Percentiles rank a stretch among this genome's conserved stretches.
phyloP scores from a whole-genome alignment of 2,113 vertebrate genomes.

The Etheostoma spectabile region DNA sequence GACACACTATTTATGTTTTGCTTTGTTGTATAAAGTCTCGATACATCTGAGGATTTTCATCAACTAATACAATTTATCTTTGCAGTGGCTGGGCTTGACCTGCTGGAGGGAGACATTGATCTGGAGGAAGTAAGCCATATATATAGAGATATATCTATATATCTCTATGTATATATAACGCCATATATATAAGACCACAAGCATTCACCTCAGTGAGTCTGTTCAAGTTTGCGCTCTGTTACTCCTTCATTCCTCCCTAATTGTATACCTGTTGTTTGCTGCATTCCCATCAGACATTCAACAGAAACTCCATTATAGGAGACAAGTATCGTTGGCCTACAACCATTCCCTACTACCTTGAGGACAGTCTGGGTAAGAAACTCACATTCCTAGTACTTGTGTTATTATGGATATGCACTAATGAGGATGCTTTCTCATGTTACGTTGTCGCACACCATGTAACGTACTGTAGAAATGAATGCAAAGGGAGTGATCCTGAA shows the following conservation, averaged over 20 bases:
- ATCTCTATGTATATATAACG: no score
- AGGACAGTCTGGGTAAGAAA: conserved; percentile 87
- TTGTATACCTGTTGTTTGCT: not conserved
- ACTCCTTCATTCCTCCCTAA: not conserved
- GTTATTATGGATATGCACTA: not conserved
- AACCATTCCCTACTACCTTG: conserved; percentile 88
- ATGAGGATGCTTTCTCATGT: not conserved
- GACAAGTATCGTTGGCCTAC: conserved; percentile 89
- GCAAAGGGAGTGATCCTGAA: conserved; percentile 92
- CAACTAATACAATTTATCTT: conserved; percentile 28
- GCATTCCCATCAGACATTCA: conserved; percentile 50
- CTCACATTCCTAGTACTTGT: not conserved
- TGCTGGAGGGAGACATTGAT: conserved; percentile 91
- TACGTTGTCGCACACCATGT: conserved; percentile 8
- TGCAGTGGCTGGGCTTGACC: conserved; percentile 85
- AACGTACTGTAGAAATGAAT: conserved; percentile 86
- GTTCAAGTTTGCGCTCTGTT: not conserved
- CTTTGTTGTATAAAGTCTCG: not conserved
- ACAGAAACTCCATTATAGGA: conserved; percentile 87
- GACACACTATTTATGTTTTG: not conserved
- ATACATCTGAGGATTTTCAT: not conserved
- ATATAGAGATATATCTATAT: no score
- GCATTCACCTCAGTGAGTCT: not conserved
- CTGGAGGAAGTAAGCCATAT: conserved; percentile 75
- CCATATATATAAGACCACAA: no score